Evolutionary conservation across 2,888 invertebrate species (phyloP).

Genomic region (Perizoma flavofasciatum): DNA sequence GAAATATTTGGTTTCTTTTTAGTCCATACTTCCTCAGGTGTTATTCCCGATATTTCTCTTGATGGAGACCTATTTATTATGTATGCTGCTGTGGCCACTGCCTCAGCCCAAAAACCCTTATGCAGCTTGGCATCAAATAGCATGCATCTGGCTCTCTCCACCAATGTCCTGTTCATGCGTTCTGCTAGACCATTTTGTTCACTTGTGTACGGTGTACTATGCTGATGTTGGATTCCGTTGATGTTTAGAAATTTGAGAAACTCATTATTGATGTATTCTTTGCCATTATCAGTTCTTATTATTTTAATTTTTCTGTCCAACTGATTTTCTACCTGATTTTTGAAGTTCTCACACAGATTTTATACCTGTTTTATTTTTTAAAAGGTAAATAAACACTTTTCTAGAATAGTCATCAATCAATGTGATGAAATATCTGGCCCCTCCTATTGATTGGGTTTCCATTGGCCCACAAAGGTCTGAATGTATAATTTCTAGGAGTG

Average conservation of each 20-base stretch:
- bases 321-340: slow-evolving; percentile 33
- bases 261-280: slow-evolving; percentile 25
- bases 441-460: slow-evolving; percentile 34
- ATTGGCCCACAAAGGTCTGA: slow-evolving; percentile 40
- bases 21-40: slow-evolving; percentile 23
- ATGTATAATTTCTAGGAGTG: slow-evolving; percentile 32
- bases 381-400: slow-evolving; percentile 33
- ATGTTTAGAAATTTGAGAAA: slow-evolving; percentile 24
- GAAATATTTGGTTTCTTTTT: slow-evolving; percentile 15
- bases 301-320: slow-evolving; percentile 28
- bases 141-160: slow-evolving; percentile 37
- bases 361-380: slow-evolving; percentile 6
- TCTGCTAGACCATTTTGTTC: slow-evolving; percentile 54
- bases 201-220: slow-evolving; percentile 44
- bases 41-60: slow-evolving; percentile 11
- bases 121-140: slow-evolving; percentile 30
- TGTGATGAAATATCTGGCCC: slow-evolving; percentile 37
- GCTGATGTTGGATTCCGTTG: no score
- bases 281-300: slow-evolving; percentile 35
- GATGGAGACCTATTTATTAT: slow-evolving; percentile 28
- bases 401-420: slow-evolving; percentile 36
- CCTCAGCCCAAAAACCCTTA: slow-evolving; percentile 39
- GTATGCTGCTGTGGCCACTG: slow-evolving; percentile 34
- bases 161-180: slow-evolving; percentile 40
- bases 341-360: slow-evolving; percentile 32